phyloP scores from a whole-genome alignment of 2,797 vertebrate genomes.

The Girardinus metallicus region DNA sequence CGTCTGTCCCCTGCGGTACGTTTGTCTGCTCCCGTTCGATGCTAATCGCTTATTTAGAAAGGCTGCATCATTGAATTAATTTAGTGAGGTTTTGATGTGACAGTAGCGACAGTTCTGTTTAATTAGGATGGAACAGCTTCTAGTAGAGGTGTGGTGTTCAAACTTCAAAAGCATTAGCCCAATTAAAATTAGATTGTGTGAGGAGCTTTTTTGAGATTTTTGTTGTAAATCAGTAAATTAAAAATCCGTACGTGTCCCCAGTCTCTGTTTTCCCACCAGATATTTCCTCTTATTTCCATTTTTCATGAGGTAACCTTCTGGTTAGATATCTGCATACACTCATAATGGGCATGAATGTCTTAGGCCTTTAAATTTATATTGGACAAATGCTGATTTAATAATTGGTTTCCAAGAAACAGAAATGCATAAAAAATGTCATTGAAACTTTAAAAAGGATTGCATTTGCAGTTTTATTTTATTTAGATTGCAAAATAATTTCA shows the following conservation, averaged over 20 bases:
- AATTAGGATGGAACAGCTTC: constrained; percentile 34
- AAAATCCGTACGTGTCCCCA: background rate
- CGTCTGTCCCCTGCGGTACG: constrained; percentile 53
- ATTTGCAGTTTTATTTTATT: too few species aligned
- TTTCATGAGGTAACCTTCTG: background rate
- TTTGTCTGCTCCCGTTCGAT: constrained; percentile 55
- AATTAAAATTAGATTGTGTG: constrained; percentile 16
- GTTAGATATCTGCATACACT: background rate
- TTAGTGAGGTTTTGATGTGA: constrained; percentile 38
- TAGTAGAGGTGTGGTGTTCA: constrained; percentile 10
- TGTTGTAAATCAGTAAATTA: background rate
- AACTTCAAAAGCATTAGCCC: constrained; percentile 12
- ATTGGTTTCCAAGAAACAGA: background rate
- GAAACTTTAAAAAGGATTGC: background rate
- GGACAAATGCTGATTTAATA: background rate
- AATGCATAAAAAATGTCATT: background rate
- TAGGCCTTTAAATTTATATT: background rate
- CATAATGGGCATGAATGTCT: background rate
- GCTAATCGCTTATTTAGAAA: constrained; percentile 59
- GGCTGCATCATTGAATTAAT: constrained; percentile 33
- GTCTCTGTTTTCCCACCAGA: background rate
- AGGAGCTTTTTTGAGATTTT: background rate
- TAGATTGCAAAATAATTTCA: background rate
- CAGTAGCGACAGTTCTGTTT: constrained; percentile 21
- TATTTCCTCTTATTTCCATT: constrained; percentile 1